Conservation (phyloP, 2,888 invertebrate genomes). For the Drosophila quinaria region DNA sequence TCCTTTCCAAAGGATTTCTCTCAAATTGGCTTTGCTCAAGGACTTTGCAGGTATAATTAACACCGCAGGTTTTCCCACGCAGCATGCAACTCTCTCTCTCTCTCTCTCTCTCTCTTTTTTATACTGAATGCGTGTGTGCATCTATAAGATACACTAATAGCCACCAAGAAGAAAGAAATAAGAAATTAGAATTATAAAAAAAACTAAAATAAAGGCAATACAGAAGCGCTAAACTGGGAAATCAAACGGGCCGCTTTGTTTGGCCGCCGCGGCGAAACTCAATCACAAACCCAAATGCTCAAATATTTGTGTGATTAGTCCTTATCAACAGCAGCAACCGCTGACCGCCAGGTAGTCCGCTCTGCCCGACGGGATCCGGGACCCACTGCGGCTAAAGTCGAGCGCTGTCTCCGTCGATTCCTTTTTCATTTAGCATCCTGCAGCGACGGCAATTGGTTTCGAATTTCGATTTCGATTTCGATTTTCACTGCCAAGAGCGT, state of each 20-base stretch:
- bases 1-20: slow-evolving; percentile 61
- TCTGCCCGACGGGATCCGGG: slow-evolving; percentile 36
- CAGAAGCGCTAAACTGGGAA: slow-evolving; percentile 83
- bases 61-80: slow-evolving; percentile 82
- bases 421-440: no score
- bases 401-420: no score
- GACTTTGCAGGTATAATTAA: slow-evolving; percentile 74
- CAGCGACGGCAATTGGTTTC: slow-evolving; percentile 77
- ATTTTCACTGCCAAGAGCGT: slow-evolving; percentile 38
- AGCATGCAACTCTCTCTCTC: slow-evolving; percentile 32
- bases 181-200: slow-evolving; percentile 66
- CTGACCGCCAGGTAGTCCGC: slow-evolving; percentile 46
- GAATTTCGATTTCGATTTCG: slow-evolving; percentile 49
- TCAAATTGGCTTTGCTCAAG: slow-evolving; percentile 44
- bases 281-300: slow-evolving; percentile 78
- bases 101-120: slow-evolving; percentile 5
- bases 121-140: slow-evolving; percentile 29
- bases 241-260: slow-evolving; percentile 72
- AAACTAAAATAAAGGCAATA: slow-evolving; percentile 49
- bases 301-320: slow-evolving; percentile 84
- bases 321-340: slow-evolving; percentile 71
- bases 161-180: slow-evolving; percentile 59
- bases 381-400: slow-evolving; percentile 79
- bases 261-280: slow-evolving; percentile 57
- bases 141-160: slow-evolving; percentile 70